These are phyloP conservation scores for Campoplex capitator DNA, from an alignment of 2,888 invertebrate genomes.

Conservation along the genomic window DNA sequence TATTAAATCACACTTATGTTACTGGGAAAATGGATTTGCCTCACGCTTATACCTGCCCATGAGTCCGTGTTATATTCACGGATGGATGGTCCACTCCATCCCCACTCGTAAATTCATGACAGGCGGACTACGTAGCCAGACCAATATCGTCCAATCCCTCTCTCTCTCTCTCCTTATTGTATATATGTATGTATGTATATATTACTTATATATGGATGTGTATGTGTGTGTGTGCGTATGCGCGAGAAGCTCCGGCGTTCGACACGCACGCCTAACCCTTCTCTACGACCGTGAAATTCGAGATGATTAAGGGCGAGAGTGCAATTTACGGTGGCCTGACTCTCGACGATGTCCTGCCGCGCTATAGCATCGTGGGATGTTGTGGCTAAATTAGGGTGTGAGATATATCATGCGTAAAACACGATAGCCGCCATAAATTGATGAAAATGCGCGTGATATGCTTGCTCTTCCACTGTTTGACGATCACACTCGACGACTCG, in stretches of 20 bases:
- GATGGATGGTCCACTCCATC: slow-evolving; percentile 51
- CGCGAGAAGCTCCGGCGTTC: slow-evolving; percentile 57
- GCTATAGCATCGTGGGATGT: slow-evolving; percentile 27
- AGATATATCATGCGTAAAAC: slow-evolving; percentile 67
- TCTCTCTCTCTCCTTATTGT: slow-evolving; percentile 3
- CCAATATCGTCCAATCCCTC: slow-evolving; percentile 40
- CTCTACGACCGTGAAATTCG: slow-evolving; percentile 68
- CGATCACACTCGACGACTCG: background rate
- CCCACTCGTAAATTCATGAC: slow-evolving; percentile 66
- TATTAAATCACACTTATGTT: slow-evolving; percentile 20
- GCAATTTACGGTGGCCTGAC: slow-evolving; percentile 67
- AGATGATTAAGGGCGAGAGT: slow-evolving; percentile 68
- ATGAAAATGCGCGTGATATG: slow-evolving; percentile 57
- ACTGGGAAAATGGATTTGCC: slow-evolving; percentile 21
- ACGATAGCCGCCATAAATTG: slow-evolving; percentile 63
- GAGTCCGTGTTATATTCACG: slow-evolving; percentile 37
- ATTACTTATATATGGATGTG: background rate
- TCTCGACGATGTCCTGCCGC: slow-evolving; percentile 53
- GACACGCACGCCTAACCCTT: slow-evolving; percentile 68
- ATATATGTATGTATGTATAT: slow-evolving; percentile 32
- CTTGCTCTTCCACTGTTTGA: slow-evolving; percentile 15
- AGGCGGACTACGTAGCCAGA: slow-evolving; percentile 50
- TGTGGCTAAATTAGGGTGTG: slow-evolving; percentile 63
- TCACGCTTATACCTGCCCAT: slow-evolving; percentile 12
- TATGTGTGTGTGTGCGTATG: background rate